Evolutionary conservation across 2,797 vertebrate species (phyloP).

Genomic region (Alcedo quadribrachys): DNA sequence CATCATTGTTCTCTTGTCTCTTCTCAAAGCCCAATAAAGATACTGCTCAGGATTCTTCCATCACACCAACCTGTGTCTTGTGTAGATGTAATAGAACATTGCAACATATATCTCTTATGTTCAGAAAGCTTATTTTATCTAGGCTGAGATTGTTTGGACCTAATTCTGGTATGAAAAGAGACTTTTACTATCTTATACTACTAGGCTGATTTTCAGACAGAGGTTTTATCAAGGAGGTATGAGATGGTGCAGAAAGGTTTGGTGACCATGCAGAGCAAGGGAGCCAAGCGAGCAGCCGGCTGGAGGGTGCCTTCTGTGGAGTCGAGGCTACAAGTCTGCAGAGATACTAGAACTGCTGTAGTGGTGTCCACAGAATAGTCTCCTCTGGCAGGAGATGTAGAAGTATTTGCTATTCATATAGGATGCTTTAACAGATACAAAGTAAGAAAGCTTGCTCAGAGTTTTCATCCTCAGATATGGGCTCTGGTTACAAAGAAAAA

Average conservation of each 20-base stretch:
- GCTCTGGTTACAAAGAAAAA: background rate
- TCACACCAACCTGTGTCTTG: background rate
- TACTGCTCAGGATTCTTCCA: background rate
- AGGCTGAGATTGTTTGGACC: background rate
- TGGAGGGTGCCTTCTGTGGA: background rate
- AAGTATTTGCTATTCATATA: rapidly evolving
- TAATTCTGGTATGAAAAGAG: background rate
- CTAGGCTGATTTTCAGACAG: background rate
- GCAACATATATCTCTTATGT: background rate
- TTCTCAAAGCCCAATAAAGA: background rate
- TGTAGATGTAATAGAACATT: background rate
- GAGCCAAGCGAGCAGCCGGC: background rate
- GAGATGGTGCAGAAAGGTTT: background rate
- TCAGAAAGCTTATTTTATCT: background rate
- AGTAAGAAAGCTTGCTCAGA: background rate
- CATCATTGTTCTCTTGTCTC: background rate
- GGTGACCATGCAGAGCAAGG: background rate
- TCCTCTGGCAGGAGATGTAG: background rate
- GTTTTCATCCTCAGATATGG: background rate
- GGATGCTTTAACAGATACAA: background rate
- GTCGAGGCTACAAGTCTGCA: background rate
- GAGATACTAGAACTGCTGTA: background rate
- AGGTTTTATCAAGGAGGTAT: background rate
- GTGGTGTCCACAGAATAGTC: background rate
- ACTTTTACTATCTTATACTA: background rate